phyloP scores from a whole-genome alignment of 1,140 invertebrate genomes.

The Drosophila subobscura region DNA sequence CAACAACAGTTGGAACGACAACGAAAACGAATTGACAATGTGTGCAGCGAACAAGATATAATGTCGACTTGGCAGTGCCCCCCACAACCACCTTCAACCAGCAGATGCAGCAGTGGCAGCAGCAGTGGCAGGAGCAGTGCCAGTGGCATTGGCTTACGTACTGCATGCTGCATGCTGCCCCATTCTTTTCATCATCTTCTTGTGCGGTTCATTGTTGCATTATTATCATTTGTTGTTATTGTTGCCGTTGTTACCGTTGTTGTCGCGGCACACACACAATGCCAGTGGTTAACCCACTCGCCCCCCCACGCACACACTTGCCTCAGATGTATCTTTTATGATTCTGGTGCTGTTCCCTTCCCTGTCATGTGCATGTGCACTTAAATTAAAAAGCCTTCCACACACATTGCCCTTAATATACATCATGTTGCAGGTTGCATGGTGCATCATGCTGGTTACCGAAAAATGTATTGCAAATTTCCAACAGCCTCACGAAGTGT shows the following conservation, averaged over 20 bases:
- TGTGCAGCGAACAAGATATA: constrained; percentile 73
- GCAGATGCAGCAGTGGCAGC: neutral
- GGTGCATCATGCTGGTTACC: neutral
- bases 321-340: constrained; percentile 54
- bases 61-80: constrained; percentile 37
- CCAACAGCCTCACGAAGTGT: constrained; percentile 3
- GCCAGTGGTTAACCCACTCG: constrained; percentile 46
- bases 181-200: constrained; percentile 59
- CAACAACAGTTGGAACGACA: constrained; percentile 1
- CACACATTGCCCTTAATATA: constrained; percentile 42
- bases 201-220: constrained; percentile 59
- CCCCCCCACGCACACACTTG: constrained; percentile 8
- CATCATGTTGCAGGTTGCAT: constrained; percentile 16
- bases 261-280: constrained; percentile 40
- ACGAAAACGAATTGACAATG: constrained; percentile 61
- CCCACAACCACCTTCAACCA: neutral
- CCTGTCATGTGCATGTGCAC: constrained; percentile 59
- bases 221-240: constrained; percentile 64
- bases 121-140: neutral
- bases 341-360: constrained; percentile 24
- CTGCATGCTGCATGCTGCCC: constrained; percentile 19
- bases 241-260: constrained; percentile 29
- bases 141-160: too few relatives aligned
- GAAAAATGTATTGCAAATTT: constrained; percentile 23
- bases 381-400: constrained; percentile 58